A percentile compares a stretch with the other conserved stretches of the same genome.
These are phyloP conservation scores for Thymelicus acteon DNA, from an alignment of 2,888 invertebrate genomes.

Conservation along the genomic window DNA sequence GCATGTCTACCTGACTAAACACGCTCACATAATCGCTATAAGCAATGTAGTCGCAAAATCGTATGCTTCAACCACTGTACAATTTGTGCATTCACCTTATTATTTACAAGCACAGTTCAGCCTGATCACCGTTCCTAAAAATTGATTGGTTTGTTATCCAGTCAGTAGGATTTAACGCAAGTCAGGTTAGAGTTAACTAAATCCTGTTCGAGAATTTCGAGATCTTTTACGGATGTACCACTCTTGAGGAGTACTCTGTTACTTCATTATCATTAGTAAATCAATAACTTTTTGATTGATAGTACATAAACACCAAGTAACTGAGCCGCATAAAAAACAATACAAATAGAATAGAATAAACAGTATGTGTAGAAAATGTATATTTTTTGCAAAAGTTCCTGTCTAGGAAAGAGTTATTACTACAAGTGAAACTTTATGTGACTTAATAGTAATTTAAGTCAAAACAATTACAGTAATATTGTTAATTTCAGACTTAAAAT, in stretches of 20 bases:
- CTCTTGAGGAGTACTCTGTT: background rate
- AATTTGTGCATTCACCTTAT: background rate
- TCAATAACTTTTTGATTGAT: background rate
- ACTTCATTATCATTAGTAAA: background rate
- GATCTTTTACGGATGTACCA: background rate
- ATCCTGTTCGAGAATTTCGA: background rate
- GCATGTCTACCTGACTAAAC: too few relatives aligned
- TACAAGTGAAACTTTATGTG: too few relatives aligned
- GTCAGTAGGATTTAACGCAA: background rate
- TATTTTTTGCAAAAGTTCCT: too few relatives aligned
- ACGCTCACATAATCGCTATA: too few relatives aligned
- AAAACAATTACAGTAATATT: too few relatives aligned
- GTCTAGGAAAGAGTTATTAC: too few relatives aligned
- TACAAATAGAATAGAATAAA: too few relatives aligned
- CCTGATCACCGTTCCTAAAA: background rate
- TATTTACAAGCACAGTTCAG: background rate
- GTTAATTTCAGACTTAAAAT: too few relatives aligned
- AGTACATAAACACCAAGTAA: too few relatives aligned
- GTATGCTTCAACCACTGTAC: background rate
- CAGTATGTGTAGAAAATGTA: too few relatives aligned
- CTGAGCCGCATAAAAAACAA: too few relatives aligned
- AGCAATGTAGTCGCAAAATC: background rate
- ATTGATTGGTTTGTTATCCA: background rate
- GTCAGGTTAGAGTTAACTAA: background rate
- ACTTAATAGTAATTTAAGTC: too few relatives aligned